phyloP scores from a whole-genome alignment of 2,888 invertebrate species.

The Oithona nana region DNA sequence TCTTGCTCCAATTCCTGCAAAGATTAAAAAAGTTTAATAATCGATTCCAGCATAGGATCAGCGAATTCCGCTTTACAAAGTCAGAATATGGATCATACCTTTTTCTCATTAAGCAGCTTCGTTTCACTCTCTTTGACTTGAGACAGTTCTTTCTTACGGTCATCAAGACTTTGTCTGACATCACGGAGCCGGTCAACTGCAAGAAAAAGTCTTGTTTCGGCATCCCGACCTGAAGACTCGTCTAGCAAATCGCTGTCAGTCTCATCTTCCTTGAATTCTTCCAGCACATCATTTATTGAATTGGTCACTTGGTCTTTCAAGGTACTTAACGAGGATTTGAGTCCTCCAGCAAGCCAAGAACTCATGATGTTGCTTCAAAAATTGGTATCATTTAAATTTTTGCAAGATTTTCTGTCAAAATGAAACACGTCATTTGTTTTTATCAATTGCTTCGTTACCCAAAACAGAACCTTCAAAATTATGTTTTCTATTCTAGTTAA shows the following conservation, averaged over 20 bases:
- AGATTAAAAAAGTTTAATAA: no score
- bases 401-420: not conserved
- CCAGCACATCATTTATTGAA: constrained; percentile 71
- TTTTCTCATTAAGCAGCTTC: no score
- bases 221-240: not conserved
- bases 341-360: not conserved
- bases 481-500: no score
- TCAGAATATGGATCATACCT: no score
- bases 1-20: no score
- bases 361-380: not conserved
- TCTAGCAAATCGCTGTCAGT: not conserved
- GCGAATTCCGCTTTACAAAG: no score
- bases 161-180: not conserved
- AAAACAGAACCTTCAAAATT: no score
- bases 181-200: not conserved
- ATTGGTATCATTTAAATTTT: not conserved
- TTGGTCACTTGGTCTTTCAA: constrained; percentile 65
- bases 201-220: not conserved
- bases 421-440: not conserved
- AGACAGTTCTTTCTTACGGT: not conserved
- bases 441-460: no score
- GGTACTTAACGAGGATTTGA: constrained; percentile 25
- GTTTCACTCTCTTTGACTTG: not conserved
- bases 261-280: constrained; percentile 45
- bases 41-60: no score